A percentile compares a stretch with the other conserved stretches of the same genome.
phyloP scores from a whole-genome alignment of 2,113 vertebrate genomes.

The Neofelis nebulosa region DNA sequence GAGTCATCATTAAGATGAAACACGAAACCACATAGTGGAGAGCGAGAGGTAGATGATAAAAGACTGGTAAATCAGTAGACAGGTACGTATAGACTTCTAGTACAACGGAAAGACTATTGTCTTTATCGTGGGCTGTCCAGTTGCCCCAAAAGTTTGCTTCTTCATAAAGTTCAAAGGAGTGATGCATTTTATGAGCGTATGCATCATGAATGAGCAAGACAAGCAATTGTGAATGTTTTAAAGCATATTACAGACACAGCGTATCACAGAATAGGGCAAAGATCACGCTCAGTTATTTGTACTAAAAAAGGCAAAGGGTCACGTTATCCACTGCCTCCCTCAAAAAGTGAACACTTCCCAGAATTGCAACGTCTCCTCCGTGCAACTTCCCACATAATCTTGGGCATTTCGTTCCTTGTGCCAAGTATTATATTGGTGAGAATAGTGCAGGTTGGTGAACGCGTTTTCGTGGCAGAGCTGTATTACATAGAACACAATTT shows the following conservation, averaged over 20 bases:
- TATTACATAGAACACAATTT: too few relatives aligned
- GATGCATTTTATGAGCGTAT: neutral
- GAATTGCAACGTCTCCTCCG: rapidly evolving
- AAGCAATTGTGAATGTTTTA: neutral
- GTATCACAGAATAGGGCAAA: neutral
- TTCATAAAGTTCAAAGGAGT: neutral
- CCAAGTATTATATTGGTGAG: neutral
- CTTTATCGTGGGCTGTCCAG: neutral
- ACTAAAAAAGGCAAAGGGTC: neutral
- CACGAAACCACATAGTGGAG: neutral
- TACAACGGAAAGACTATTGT: neutral
- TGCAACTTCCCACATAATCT: neutral
- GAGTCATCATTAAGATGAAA: neutral
- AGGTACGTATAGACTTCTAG: neutral
- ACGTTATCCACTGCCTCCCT: neutral
- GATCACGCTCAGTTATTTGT: neutral
- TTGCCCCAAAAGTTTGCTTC: neutral
- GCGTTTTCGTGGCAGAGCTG: neutral
- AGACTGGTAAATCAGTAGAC: neutral
- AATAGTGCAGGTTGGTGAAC: neutral
- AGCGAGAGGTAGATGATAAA: neutral
- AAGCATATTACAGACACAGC: neutral
- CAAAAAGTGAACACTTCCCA: neutral
- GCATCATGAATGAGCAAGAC: neutral
- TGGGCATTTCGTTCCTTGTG: neutral